These are phyloP conservation scores for Apis cerana DNA, from an alignment of 1,140 invertebrate species.

Conservation along the genomic window DNA sequence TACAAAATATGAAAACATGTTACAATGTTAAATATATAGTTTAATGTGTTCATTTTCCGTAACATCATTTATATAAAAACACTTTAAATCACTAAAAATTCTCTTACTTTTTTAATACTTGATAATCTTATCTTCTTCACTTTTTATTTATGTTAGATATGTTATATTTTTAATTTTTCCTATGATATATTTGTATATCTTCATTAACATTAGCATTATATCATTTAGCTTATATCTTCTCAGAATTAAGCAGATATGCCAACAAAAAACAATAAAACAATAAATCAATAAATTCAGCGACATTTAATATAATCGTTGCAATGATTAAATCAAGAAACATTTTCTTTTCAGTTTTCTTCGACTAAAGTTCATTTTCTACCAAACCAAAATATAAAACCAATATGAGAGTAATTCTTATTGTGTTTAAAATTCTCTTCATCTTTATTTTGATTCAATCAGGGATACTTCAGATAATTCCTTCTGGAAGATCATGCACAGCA, in stretches of 20 bases:
- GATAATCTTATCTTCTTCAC: too few relatives aligned
- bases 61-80: too few relatives aligned
- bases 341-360: neutral
- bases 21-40: too few relatives aligned
- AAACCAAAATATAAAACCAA: neutral
- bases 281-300: constrained; percentile 2
- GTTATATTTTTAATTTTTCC: neutral
- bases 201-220: neutral
- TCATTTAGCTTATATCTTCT: neutral
- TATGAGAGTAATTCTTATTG: neutral
- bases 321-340: too few relatives aligned
- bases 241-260: neutral
- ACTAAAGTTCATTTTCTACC: neutral
- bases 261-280: neutral
- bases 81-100: too few relatives aligned
- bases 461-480: neutral
- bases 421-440: neutral
- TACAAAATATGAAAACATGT: too few relatives aligned
- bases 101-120: too few relatives aligned
- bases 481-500: neutral
- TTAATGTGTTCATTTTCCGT: too few relatives aligned
- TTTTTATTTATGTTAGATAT: neutral
- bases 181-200: neutral
- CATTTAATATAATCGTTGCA: constrained; percentile 9
- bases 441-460: neutral